Percentiles rank a stretch among this genome's conserved stretches.
These are phyloP conservation scores for Formicarius rufipectus DNA, from an alignment of 2,113 vertebrate genomes.

Conservation along the genomic window DNA sequence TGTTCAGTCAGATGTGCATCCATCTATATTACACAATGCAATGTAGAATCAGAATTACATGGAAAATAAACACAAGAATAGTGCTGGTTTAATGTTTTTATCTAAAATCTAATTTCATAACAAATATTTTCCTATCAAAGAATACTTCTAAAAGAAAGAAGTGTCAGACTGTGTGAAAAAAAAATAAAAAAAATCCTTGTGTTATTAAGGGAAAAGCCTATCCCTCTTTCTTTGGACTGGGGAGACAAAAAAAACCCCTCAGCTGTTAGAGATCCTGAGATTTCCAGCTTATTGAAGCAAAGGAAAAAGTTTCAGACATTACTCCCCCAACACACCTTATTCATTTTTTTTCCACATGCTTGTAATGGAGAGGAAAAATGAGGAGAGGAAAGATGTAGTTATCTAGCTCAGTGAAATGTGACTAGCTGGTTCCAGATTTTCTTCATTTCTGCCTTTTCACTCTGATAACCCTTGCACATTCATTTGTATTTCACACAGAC, in stretches of 20 bases:
- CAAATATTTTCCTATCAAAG: background rate
- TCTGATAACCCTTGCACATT: background rate
- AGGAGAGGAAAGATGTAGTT: conserved; percentile 27
- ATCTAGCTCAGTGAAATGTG: conserved; percentile 29
- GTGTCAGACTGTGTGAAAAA: background rate
- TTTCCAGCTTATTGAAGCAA: conserved; percentile 16
- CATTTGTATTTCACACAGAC: background rate
- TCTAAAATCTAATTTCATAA: background rate
- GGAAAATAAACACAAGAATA: background rate
- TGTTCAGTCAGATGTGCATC: background rate
- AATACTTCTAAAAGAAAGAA: background rate
- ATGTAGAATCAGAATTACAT: background rate
- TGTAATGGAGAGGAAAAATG: conserved; percentile 17
- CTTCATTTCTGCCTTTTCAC: background rate
- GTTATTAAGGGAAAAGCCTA: background rate
- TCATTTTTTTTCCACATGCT: conserved; percentile 29
- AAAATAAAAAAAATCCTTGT: background rate
- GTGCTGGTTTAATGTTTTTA: background rate
- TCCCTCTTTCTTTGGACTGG: background rate
- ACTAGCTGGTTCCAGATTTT: background rate
- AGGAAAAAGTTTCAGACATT: background rate
- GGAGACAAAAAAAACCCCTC: background rate
- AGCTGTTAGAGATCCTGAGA: background rate
- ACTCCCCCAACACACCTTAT: conserved; percentile 12
- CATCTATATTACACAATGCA: background rate